Evolutionary conservation across 1,140 invertebrate species (phyloP).

Genomic region (Brachionus sp.): DNA sequence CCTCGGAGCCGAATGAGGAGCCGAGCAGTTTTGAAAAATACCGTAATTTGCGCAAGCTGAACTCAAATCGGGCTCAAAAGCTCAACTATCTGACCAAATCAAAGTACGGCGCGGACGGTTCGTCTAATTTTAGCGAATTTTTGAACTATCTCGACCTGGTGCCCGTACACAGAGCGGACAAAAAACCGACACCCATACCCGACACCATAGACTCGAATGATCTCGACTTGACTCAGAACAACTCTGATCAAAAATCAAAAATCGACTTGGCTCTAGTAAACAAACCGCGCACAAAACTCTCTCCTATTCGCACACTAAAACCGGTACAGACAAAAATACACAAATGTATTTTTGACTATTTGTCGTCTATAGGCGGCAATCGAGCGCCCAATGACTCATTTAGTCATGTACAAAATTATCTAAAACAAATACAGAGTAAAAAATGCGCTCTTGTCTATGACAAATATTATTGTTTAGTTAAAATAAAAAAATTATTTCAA

Average conservation of each 20-base stretch:
- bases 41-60: not conserved
- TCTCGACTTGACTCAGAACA: not conserved
- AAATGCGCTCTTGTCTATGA: not conserved
- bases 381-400: not conserved
- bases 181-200: not conserved
- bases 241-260: not conserved
- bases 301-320: not conserved
- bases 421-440: not conserved
- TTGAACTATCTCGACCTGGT: not conserved
- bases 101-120: not conserved
- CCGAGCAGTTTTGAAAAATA: not conserved
- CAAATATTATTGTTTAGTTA: constrained; percentile 16
- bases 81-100: not conserved
- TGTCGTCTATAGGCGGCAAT: not conserved
- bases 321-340: not conserved
- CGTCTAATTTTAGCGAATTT: constrained; percentile 13
- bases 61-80: not conserved
- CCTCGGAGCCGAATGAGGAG: not conserved
- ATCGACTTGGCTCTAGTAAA: not conserved
- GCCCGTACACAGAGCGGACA: not conserved
- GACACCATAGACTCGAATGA: not conserved
- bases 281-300: not conserved
- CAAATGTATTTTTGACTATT: not conserved
- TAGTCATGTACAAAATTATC: not conserved
- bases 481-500: not conserved